phyloP scores from a whole-genome alignment of 2,888 invertebrate genomes.

The Noctua comes region DNA sequence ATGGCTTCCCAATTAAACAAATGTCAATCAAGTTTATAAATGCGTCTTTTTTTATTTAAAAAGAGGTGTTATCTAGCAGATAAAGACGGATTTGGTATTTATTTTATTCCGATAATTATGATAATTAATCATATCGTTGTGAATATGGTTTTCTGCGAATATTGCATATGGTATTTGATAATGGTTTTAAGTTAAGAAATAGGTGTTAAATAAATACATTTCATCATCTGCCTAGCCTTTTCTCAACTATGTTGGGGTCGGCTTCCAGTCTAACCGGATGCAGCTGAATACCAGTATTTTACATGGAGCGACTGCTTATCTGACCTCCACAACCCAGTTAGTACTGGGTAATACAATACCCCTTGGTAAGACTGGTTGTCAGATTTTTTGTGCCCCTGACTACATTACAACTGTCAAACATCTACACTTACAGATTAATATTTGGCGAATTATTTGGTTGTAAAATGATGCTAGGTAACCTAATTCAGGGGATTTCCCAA shows the following conservation, averaged over 20 bases:
- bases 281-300: no score
- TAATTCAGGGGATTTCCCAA: not conserved
- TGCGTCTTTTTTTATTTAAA: constrained; percentile 23
- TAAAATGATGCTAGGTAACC: not conserved
- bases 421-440: not conserved
- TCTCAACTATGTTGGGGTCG: no score
- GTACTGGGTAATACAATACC: no score
- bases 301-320: no score
- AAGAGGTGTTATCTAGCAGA: constrained; percentile 60
- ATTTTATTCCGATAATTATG: constrained; percentile 66
- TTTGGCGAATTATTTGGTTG: constrained; percentile 12
- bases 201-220: constrained; percentile 9
- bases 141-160: constrained; percentile 60
- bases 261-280: no score
- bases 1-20: constrained; percentile 57
- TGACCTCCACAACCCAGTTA: no score
- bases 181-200: not conserved
- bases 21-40: constrained; percentile 68
- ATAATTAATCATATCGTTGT: constrained; percentile 72
- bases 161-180: constrained; percentile 4
- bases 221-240: no score
- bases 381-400: no score
- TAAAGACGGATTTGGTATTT: constrained; percentile 57
- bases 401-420: no score
- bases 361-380: no score